Percentiles rank a stretch among this genome's conserved stretches.
Conservation (phyloP, 1,140 invertebrate genomes). For the Trigoniulus corallinus region DNA sequence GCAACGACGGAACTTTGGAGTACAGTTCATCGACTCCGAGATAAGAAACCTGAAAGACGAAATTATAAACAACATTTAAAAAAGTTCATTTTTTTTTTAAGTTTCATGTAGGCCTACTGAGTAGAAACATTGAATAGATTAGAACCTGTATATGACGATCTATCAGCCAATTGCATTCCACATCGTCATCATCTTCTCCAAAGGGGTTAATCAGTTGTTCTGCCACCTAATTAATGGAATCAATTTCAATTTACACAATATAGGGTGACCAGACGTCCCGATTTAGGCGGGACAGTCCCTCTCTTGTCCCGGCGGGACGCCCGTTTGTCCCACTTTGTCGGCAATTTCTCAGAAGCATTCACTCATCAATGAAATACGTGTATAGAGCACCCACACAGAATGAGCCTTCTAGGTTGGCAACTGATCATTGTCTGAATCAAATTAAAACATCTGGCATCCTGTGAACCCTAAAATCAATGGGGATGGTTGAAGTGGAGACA, state of each 20-base stretch:
- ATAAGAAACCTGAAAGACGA: conserved; percentile 62
- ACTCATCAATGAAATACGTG: too few species aligned
- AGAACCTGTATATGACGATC: conserved; percentile 69
- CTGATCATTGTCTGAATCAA: too few species aligned
- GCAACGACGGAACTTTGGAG: conserved; percentile 19
- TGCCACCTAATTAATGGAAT: conserved; percentile 63
- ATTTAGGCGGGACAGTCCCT: too few species aligned
- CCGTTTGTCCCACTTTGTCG: too few species aligned
- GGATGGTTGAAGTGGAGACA: too few species aligned
- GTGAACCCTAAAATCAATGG: too few species aligned
- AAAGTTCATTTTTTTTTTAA: background rate
- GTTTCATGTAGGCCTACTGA: background rate
- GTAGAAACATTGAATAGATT: conserved; percentile 6
- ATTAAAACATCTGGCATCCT: too few species aligned
- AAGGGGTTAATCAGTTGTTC: conserved; percentile 83
- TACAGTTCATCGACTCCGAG: conserved; percentile 87
- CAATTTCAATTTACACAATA: background rate
- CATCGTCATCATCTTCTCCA: conserved; percentile 88
- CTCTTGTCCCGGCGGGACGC: too few species aligned
- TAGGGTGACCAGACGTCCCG: too few species aligned
- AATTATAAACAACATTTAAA: conserved; percentile 12
- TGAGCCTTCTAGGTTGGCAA: too few species aligned
- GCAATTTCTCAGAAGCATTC: too few species aligned
- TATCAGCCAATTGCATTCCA: conserved; percentile 71
- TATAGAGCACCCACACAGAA: too few species aligned